Conservation (phyloP, 2,888 invertebrate genomes). For the Nebria salina region DNA sequence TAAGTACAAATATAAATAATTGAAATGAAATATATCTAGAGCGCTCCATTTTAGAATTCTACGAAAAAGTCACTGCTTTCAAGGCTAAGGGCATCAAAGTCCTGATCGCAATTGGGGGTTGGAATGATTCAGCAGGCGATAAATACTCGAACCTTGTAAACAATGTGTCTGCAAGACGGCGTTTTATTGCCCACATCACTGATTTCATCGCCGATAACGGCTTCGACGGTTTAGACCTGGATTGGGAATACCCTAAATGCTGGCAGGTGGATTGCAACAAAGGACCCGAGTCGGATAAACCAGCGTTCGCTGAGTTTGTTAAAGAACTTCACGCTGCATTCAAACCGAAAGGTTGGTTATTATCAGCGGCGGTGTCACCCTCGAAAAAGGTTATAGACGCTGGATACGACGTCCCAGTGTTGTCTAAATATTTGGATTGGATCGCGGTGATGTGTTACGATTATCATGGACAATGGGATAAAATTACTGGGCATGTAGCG, state of each 20-base stretch:
- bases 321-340: slow-evolving; percentile 79
- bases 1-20: slow-evolving; percentile 60
- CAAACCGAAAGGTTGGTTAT: slow-evolving; percentile 73
- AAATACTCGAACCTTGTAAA: slow-evolving; percentile 87
- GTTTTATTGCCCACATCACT: slow-evolving; percentile 78
- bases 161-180: slow-evolving; percentile 73
- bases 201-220: slow-evolving; percentile 81
- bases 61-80: slow-evolving; percentile 82
- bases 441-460: slow-evolving; percentile 93
- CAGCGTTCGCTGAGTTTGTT: slow-evolving; percentile 79
- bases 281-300: slow-evolving; percentile 83
- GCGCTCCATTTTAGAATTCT: slow-evolving; percentile 71
- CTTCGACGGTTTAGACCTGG: slow-evolving; percentile 91
- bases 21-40: background rate
- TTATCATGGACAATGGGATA: slow-evolving; percentile 92
- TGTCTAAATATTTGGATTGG: slow-evolving; percentile 86
- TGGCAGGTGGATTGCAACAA: slow-evolving; percentile 90
- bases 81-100: slow-evolving; percentile 81
- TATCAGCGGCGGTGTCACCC: slow-evolving; percentile 88
- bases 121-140: slow-evolving; percentile 93
- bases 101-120: slow-evolving; percentile 89
- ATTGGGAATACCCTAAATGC: slow-evolving; percentile 95
- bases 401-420: slow-evolving; percentile 81
- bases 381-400: slow-evolving; percentile 84
- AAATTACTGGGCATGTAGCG: slow-evolving; percentile 88